These are phyloP conservation scores for Amphipyra tragopoginis DNA, from an alignment of 2,888 invertebrate genomes.

Conservation along the genomic window DNA sequence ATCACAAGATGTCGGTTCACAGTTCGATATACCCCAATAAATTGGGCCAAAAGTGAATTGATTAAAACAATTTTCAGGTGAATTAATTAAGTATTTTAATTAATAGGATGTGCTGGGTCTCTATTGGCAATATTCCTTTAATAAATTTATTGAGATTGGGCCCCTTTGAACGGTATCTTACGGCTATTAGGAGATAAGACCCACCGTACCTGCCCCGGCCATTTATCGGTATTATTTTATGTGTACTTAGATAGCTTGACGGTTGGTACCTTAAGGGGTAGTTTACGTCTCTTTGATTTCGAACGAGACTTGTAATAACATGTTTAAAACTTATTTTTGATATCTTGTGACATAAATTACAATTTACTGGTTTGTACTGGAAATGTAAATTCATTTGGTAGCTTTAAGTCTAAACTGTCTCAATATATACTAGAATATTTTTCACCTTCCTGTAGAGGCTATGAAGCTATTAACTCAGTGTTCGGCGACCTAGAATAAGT, in stretches of 20 bases:
- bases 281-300: constrained; percentile 1
- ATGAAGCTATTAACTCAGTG: too few relatives aligned
- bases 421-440: too few relatives aligned
- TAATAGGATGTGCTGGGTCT: constrained; percentile 88
- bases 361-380: too few relatives aligned
- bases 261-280: constrained; percentile 15
- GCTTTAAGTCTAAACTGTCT: too few relatives aligned
- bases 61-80: constrained; percentile 89
- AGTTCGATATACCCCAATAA: constrained; percentile 86
- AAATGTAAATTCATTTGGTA: too few relatives aligned
- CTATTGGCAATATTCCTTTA: constrained; percentile 90
- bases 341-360: too few relatives aligned
- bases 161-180: constrained; percentile 80
- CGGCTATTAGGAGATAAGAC: constrained; percentile 82
- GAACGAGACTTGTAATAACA: too few relatives aligned
- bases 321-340: too few relatives aligned
- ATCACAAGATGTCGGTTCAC: constrained; percentile 62
- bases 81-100: constrained; percentile 90
- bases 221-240: constrained; percentile 65
- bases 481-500: too few relatives aligned
- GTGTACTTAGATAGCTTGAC: constrained; percentile 30
- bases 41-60: constrained; percentile 86
- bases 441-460: too few relatives aligned
- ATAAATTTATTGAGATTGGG: constrained; percentile 89
- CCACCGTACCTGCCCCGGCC: constrained; percentile 62